A percentile compares a stretch with the other conserved stretches of the same genome.
Conservation (phyloP, 2,797 vertebrate genomes). For the Cryptoblepharus egeriae region DNA sequence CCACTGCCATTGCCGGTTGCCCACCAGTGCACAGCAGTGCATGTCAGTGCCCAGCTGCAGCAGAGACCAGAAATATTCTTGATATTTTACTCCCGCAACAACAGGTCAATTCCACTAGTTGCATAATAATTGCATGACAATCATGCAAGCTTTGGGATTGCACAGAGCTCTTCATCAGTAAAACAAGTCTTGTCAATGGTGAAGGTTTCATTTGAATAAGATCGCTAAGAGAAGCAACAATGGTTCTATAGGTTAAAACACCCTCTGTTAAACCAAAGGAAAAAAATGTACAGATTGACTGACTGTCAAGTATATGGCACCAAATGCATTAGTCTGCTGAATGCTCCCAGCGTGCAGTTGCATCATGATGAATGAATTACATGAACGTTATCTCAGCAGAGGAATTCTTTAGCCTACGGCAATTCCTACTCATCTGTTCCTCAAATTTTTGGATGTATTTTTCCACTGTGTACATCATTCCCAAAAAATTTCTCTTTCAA, state of each 20-base stretch:
- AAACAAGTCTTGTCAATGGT: neutral
- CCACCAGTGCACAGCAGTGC: no score
- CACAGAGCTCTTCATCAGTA: neutral
- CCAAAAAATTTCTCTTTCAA: neutral
- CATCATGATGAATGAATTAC: constrained; percentile 5
- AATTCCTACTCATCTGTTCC: neutral
- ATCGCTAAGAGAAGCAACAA: neutral
- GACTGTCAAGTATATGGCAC: constrained; percentile 28
- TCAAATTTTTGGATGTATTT: neutral
- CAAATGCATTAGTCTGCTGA: neutral
- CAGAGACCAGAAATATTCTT: no score
- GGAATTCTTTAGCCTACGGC: neutral
- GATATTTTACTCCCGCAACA: no score
- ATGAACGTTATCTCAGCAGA: neutral
- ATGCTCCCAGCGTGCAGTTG: constrained; percentile 3
- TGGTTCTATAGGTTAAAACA: constrained; percentile 14
- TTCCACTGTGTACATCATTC: neutral
- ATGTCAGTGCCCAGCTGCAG: no score
- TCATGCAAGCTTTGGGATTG: neutral
- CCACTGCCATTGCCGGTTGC: no score
- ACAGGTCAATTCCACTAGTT: no score
- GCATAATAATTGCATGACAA: no score
- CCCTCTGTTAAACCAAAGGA: neutral
- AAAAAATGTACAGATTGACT: constrained; percentile 36
- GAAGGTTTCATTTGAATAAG: neutral